Conservation (phyloP, 1,140 invertebrate genomes). For the Telenomus remus region DNA sequence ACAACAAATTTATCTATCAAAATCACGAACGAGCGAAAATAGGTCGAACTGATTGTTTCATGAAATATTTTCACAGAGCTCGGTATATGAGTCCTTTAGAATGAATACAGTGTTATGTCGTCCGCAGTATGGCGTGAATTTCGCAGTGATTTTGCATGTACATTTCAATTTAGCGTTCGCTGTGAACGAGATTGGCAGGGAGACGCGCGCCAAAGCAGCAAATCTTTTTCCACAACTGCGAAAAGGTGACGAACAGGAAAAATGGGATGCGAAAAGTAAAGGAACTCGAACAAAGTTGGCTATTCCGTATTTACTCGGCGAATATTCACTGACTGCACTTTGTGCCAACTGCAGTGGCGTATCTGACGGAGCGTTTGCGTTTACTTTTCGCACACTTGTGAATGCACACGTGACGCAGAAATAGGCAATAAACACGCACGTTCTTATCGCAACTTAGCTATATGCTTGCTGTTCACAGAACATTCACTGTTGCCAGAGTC, state of each 20-base stretch:
- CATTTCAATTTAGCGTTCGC: conserved; percentile 43
- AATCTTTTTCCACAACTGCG: conserved; percentile 47
- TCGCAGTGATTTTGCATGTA: conserved; percentile 38
- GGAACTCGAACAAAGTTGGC: conserved; percentile 53
- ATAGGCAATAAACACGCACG: conserved; percentile 59
- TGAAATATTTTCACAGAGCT: neutral
- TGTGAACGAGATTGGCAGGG: conserved; percentile 34
- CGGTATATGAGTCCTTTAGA: conserved; percentile 25
- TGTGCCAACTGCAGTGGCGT: conserved; percentile 55
- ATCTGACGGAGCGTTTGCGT: conserved; percentile 51
- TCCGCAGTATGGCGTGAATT: conserved; percentile 29
- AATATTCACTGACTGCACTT: conserved; percentile 55
- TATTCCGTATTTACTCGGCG: conserved; percentile 57
- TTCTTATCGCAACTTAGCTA: conserved; percentile 40
- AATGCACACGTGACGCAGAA: conserved; percentile 56
- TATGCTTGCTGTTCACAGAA: conserved; percentile 25
- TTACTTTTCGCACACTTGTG: conserved; percentile 51
- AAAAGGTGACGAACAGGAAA: conserved; percentile 49
- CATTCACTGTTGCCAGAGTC: conserved; percentile 12
- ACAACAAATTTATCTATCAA: neutral
- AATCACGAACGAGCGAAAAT: conserved; percentile 2
- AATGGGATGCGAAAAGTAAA: conserved; percentile 50
- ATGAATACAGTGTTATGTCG: conserved; percentile 27
- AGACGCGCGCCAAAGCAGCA: conserved; percentile 33
- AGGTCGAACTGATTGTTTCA: conserved; percentile 14